Base-by-base conservation (phyloP, 2,888 invertebrate species). In the Leptopilina myrica region DNA sequence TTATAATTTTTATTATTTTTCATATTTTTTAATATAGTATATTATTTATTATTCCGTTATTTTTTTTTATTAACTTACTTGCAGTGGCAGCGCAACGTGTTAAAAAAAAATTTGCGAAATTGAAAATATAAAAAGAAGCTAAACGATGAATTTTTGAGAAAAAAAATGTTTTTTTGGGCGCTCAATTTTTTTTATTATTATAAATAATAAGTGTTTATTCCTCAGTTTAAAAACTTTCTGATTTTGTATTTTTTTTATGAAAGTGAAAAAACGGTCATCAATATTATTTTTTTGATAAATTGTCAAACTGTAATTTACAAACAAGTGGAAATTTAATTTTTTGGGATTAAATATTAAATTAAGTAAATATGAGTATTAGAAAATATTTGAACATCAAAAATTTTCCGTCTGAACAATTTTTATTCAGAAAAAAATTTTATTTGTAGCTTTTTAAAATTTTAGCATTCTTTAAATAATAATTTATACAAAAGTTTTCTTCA, bases 1-100 rank as follows among this genome's bases (percentile, higher is more conserved):
- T 64, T 56, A 26, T 64, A 62, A 67, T 78, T 78, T 33, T 82
- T 78, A 56, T 78, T 79, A 56, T 15, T 76, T 79, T 80, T 66
- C 80, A 59, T 49, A 14, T 76, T 77, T 76, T 33, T n/a, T 43
- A 26, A 33, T 6, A 5, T 56, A 26, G 53, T 56, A 33, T 33
- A 26, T 15, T 59, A 49, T 73, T 73, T 56, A 33, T 56, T 73
- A 14, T 73, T n/a, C 56, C 43, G 8, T 56, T 73, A 56, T 33
- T 56, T 33, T 56, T 33, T 73, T 33, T 53, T 20, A 20, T 26
- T 33, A 59, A 2, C n/a, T 59, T 11, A 49, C 12, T 75, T 79
- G 82, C 83, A 84, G 33, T 33, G 33, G 83, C 83, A 83, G 83
- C 80, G 83, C 82, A 78, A 79, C 83, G 26, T 66, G 80, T 79